phyloP scores from a whole-genome alignment of 2,113 vertebrate species.

The Neolamprologus falcicula region DNA sequence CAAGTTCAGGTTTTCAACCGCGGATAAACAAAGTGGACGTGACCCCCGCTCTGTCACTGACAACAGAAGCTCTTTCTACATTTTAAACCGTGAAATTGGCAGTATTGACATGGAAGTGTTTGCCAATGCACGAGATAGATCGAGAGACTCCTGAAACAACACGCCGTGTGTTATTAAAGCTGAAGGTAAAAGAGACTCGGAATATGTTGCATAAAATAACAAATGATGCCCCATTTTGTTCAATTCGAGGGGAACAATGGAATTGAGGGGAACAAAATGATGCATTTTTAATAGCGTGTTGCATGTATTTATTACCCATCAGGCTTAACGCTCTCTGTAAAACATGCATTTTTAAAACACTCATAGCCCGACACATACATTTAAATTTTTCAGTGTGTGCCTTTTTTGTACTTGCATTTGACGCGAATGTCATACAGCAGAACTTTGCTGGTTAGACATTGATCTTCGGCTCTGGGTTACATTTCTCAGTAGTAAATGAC shows the following conservation, averaged over 20 bases:
- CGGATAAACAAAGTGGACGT: not conserved
- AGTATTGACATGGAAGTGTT: not conserved
- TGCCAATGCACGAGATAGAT: not conserved
- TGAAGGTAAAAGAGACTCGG: not conserved
- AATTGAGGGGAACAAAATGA: not conserved
- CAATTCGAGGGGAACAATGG: not conserved
- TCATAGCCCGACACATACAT: not conserved
- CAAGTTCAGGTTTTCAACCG: not conserved
- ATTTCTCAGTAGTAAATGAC: not conserved
- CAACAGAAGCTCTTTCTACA: not conserved
- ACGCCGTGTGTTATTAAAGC: not conserved
- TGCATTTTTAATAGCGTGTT: not conserved
- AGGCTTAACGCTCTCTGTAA: not conserved
- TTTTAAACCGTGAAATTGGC: not conserved
- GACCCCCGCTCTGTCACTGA: not conserved
- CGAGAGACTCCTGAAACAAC: not conserved
- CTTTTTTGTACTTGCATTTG: not conserved
- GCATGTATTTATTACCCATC: conserved; percentile 20
- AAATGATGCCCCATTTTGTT: not conserved
- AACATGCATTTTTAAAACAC: not conserved
- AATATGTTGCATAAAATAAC: not conserved
- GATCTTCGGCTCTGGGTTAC: not conserved
- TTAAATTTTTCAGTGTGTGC: not conserved
- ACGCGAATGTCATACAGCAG: not conserved
- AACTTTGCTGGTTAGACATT: not conserved